phyloP scores from a whole-genome alignment of 2,888 invertebrate genomes.

The Epirrhoe alternata region DNA sequence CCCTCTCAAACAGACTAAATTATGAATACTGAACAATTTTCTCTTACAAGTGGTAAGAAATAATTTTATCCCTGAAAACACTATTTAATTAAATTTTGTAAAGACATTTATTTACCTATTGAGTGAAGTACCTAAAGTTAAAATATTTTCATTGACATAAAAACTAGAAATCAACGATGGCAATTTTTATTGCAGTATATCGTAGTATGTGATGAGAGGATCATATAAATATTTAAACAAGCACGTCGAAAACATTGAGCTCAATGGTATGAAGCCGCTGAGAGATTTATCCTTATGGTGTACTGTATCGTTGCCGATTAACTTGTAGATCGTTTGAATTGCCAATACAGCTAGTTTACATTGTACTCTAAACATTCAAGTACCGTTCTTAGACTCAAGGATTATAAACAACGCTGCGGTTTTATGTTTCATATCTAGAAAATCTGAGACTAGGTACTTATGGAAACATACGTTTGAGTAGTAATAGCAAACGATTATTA shows the following conservation, averaged over 20 bases:
- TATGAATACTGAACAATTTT: too few species aligned
- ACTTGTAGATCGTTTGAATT: conserved; percentile 55
- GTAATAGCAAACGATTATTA: too few species aligned
- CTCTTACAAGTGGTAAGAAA: too few species aligned
- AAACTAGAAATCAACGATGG: conserved; percentile 49
- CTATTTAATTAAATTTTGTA: too few species aligned
- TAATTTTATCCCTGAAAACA: too few species aligned
- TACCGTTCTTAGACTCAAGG: conserved; percentile 21
- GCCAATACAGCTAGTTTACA: conserved; percentile 33
- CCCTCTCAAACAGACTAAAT: too few species aligned
- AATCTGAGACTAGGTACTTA: not conserved
- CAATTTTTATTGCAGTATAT: conserved; percentile 65
- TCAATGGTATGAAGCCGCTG: conserved; percentile 60
- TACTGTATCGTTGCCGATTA: conserved; percentile 54
- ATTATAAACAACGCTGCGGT: conserved; percentile 15
- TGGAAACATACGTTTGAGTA: not conserved
- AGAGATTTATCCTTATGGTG: conserved; percentile 71
- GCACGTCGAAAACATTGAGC: conserved; percentile 54
- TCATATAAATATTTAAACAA: conserved; percentile 74
- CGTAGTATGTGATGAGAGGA: conserved; percentile 71
- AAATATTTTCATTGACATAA: conserved; percentile 33
- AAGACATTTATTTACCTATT: too few species aligned
- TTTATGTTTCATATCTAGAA: conserved; percentile 11
- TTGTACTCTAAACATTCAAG: conserved; percentile 25
- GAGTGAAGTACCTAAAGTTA: too few species aligned